phyloP scores from a whole-genome alignment of 2,113 vertebrate species.

The Gasterosteus nipponicus region DNA sequence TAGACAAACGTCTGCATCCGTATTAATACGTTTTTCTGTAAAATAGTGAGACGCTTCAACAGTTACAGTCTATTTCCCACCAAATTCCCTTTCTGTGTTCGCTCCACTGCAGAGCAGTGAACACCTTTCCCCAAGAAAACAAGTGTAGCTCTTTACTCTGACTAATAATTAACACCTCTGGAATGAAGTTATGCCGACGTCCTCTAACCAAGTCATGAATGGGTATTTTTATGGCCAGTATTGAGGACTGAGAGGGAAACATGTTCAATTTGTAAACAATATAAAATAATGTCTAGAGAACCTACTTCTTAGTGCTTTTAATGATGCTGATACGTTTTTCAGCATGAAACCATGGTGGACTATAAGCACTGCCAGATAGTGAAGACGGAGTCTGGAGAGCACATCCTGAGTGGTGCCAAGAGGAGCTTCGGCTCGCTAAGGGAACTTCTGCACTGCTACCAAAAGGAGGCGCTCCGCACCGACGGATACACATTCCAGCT shows the following conservation, averaged over 20 bases:
- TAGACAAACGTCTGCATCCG: background rate
- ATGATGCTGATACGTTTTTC: background rate
- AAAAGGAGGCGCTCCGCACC: conserved; percentile 95
- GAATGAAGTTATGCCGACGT: background rate
- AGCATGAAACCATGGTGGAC: conserved; percentile 85
- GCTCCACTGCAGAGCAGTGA: background rate
- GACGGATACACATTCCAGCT: conserved; percentile 97
- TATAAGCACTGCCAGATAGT: conserved; percentile 95
- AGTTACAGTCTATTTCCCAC: background rate
- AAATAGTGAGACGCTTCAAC: background rate
- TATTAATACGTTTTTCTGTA: background rate
- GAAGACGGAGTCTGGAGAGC: conserved; percentile 88
- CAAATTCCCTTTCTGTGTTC: background rate
- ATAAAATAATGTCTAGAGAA: too few species aligned
- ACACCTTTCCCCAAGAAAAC: background rate
- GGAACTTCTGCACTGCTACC: conserved; percentile 94
- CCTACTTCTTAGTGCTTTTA: background rate
- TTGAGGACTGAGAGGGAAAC: background rate
- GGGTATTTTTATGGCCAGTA: background rate
- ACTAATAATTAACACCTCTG: background rate
- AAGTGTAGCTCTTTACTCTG: background rate
- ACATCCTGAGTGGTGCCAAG: conserved; percentile 90
- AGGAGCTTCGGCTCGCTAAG: conserved; percentile 88
- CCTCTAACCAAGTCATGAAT: background rate
- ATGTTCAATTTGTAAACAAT: background rate